Percentiles rank a stretch among this genome's conserved stretches.
phyloP scores from a whole-genome alignment of 2,797 vertebrate genomes.

The Falco novaeseelandiae region DNA sequence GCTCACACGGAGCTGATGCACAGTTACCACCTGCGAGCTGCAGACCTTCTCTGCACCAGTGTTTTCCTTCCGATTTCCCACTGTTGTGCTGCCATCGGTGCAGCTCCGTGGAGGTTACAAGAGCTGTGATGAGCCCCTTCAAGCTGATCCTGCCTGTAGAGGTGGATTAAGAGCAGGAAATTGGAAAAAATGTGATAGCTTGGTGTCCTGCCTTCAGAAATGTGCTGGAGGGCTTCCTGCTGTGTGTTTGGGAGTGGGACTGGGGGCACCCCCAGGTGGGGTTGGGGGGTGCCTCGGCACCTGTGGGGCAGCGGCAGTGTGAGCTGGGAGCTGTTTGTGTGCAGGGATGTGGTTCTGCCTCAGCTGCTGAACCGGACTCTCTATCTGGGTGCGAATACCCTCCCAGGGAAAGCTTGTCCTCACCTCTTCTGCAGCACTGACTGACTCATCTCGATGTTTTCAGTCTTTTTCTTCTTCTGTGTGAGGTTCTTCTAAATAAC shows the following conservation, averaged over 20 bases:
- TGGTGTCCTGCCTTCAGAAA: fast-evolving
- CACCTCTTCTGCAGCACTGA: not conserved
- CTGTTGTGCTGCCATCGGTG: fast-evolving
- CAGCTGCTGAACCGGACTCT: fast-evolving
- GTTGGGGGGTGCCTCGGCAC: fast-evolving
- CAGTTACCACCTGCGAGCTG: not conserved
- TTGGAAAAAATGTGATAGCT: fast-evolving
- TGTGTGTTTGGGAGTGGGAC: fast-evolving
- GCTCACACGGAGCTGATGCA: fast-evolving
- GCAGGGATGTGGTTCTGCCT: not conserved
- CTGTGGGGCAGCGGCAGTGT: fast-evolving
- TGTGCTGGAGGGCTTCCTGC: fast-evolving
- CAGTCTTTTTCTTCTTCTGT: not conserved
- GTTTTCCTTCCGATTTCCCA: fast-evolving
- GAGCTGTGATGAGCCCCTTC: fast-evolving
- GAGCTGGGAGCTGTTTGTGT: not conserved
- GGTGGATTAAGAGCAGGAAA: not conserved
- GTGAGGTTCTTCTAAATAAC: too few relatives aligned
- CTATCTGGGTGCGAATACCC: too few relatives aligned
- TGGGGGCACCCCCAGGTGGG: fast-evolving
- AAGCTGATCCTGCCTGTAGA: not conserved
- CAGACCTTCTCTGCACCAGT: not conserved
- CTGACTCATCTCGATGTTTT: not conserved
- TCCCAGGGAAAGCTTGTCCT: not conserved
- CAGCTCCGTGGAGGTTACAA: fast-evolving